phyloP scores from a whole-genome alignment of 2,888 invertebrate species.

The Phalera bucephala region DNA sequence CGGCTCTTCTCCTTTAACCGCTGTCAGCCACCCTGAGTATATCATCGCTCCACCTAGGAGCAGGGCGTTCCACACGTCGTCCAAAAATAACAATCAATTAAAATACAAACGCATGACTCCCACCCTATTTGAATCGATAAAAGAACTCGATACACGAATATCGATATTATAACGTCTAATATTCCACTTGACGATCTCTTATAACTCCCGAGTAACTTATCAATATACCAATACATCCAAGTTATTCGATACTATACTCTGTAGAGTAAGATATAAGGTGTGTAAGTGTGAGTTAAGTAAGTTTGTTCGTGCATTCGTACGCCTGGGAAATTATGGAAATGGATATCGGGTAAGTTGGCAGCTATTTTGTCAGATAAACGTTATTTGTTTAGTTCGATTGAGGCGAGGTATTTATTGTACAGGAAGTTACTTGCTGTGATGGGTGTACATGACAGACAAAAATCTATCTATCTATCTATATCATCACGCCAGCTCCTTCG shows the following conservation, averaged over 20 bases:
- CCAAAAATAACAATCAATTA: not conserved
- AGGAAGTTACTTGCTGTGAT: too few relatives aligned
- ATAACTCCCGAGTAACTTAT: conserved; percentile 23
- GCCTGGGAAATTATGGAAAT: conserved; percentile 60
- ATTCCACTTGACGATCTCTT: conserved; percentile 40
- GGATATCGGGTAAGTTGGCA: conserved; percentile 48
- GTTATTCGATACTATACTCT: conserved; percentile 10
- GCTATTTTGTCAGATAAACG: conserved; percentile 57
- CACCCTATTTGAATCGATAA: conserved; percentile 15
- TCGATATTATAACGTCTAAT: conserved; percentile 40
- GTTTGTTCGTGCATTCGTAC: conserved; percentile 29
- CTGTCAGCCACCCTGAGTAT: too few relatives aligned
- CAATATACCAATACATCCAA: conserved; percentile 1
- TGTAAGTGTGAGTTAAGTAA: conserved; percentile 4
- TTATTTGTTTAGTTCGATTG: conserved; percentile 50
- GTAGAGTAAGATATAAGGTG: fast-evolving
- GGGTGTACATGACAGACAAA: too few relatives aligned
- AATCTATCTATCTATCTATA: too few relatives aligned
- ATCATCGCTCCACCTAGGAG: too few relatives aligned
- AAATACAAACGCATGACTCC: not conserved
- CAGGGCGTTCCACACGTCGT: too few relatives aligned
- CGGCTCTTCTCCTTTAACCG: too few relatives aligned
- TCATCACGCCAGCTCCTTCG: too few relatives aligned
- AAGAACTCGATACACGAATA: conserved; percentile 36
- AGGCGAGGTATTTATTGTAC: conserved; percentile 15